Base-by-base conservation (phyloP, 2,888 invertebrate genomes). In the Synergus japonicus region DNA sequence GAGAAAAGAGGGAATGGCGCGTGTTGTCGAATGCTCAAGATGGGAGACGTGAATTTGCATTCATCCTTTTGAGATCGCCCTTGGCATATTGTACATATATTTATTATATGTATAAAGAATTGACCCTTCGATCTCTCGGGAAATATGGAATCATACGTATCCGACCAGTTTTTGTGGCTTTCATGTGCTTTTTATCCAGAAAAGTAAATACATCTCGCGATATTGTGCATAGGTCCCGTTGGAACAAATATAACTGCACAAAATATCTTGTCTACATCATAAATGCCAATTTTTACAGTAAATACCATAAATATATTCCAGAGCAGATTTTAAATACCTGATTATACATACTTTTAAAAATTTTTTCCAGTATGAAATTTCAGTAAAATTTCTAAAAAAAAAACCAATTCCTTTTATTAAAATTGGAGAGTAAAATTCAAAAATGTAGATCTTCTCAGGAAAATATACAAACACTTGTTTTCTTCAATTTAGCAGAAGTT, bases 91-190 rank as follows among this genome's bases (percentile, higher is more conserved):
- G 3, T 29, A 29, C 3, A 29, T 29, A 29, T 29, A 29, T 29
- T 29, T 29, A 29, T 29, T 29, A 29, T 29, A 29, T 29, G 29
- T 64, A 10, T 54, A 37, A 54, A 54, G 37, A 73, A 73, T 73
- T 54, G 73, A 73, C 73, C 73, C 76, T 63, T 77, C 78, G 54
- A 60, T 81, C 80, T 82, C 85, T 43, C 67, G 82, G 84, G 84
- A 86, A 84, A 86, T 84, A 84, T 82, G 81, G 79, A 79, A 81
- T 80, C 49, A 79, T 79, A 81, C 78, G 78, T 80, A 80, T 79
- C 77, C 77, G 54, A 63, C 76, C 66, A 69, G 37, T 79, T 69
- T 41, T 81, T 73, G 76, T 64, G 37, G 13, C 49, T 67, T 77
- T 13, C 44, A 79, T 77, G 49, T 78, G 77, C 79, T 46, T 65